Percentiles rank a stretch among this genome's conserved stretches.
Evolutionary conservation across 2,113 vertebrate genomes (phyloP).

Genomic region (Galemys pyrenaicus): DNA sequence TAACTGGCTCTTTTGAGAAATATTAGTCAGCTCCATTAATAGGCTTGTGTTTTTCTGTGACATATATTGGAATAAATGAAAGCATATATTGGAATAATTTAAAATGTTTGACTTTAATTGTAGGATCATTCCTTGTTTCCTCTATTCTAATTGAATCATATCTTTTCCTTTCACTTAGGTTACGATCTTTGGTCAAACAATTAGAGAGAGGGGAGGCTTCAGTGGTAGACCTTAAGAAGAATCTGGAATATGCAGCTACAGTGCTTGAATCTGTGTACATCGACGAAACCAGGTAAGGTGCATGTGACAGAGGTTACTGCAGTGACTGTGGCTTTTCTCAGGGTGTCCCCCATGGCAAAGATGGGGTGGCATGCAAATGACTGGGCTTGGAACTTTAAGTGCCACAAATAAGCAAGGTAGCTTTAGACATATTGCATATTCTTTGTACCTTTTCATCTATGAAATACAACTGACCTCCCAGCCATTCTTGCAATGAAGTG

Average conservation of each 20-base stretch:
- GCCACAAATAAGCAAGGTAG: background rate
- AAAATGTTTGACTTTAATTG: background rate
- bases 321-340: background rate
- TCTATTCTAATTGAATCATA: slow-evolving; percentile 48
- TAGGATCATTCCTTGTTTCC: background rate
- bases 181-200: slow-evolving; percentile 96
- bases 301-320: background rate
- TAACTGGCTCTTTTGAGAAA: background rate
- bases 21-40: background rate
- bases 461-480: background rate
- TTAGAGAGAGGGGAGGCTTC: slow-evolving; percentile 97
- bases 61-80: background rate
- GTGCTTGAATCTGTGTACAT: slow-evolving; percentile 98
- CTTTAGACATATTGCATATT: background rate
- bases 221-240: slow-evolving; percentile 96
- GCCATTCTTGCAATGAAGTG: background rate
- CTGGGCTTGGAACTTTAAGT: background rate
- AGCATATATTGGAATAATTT: background rate
- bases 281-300: slow-evolving; percentile 94
- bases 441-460: background rate
- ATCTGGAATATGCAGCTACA: slow-evolving; percentile 96
- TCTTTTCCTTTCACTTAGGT: slow-evolving; percentile 85
- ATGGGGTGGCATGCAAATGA: background rate
- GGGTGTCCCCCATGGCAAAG: background rate
- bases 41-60: background rate